Evolutionary conservation across 23 tunicate genomes (phyloP).

Genomic region (Trididemnum miniatum): DNA sequence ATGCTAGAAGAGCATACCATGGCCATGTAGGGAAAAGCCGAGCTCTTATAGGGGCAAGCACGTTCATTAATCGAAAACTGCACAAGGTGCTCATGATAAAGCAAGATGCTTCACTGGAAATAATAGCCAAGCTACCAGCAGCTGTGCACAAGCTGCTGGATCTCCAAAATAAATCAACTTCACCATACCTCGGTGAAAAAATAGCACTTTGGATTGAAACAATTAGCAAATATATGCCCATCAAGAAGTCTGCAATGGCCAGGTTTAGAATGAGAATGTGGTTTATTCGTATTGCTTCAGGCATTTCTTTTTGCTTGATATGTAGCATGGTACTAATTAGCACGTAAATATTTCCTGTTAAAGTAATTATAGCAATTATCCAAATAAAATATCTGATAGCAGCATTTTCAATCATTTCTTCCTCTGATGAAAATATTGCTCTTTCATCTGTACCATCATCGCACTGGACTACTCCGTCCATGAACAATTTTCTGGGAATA

Average conservation of each 20-base stretch:
- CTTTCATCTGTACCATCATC: slow-evolving; percentile 25
- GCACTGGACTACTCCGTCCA: neutral
- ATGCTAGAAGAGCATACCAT: neutral
- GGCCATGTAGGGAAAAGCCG: neutral
- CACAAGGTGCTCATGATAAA: slow-evolving; percentile 15
- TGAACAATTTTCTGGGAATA: neutral
- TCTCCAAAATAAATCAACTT: slow-evolving; percentile 28
- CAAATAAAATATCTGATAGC: neutral
- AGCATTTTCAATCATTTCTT: slow-evolving; percentile 15
- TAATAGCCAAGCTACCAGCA: neutral
- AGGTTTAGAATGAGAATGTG: slow-evolving; percentile 36
- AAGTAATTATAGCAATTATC: neutral
- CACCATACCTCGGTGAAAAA: slow-evolving; percentile 16
- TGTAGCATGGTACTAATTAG: neutral
- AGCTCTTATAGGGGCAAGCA: slow-evolving; percentile 11
- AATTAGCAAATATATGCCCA: slow-evolving; percentile 48
- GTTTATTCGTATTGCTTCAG: neutral
- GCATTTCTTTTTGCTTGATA: neutral
- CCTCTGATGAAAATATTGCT: slow-evolving; percentile 1
- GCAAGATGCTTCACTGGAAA: slow-evolving; percentile 38
- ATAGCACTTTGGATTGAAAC: slow-evolving; percentile 9
- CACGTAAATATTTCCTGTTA: slow-evolving; percentile 5
- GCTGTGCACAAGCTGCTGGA: neutral
- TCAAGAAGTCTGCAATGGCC: slow-evolving; percentile 41
- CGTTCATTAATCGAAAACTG: neutral